Base-by-base conservation (phyloP, 2,797 vertebrate species). In the Pantherophis alleghaniensis region DNA sequence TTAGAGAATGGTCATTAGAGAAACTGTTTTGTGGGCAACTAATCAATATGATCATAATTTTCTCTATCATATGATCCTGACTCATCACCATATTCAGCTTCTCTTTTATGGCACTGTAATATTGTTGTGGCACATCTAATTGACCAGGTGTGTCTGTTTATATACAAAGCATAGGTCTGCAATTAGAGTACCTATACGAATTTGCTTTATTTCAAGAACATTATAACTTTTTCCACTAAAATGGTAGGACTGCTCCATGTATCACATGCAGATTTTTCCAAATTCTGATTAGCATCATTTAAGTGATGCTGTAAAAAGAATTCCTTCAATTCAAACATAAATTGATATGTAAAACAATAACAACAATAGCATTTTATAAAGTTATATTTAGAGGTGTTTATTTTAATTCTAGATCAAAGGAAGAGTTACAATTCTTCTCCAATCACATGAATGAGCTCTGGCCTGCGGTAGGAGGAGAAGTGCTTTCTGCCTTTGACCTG, bases 381-480 rank as follows among this genome's bases (percentile, higher is more conserved):
- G 14, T 32, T 69, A 32, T 74, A 74, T 74, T 66, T 2, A 74
- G 14, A 32, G 1, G 2, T 74, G n/a, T 37, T 74, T 37, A 18
- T 37, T 74, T 74, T n/a, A 90, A 74, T 37, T 74, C 16, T 90
- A 90, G 99, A 96, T 98, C 98, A 2, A 98, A 99, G 66, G 98
- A 97, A 24, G 98, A 98, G 96, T 98, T 97, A 96, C 26, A 98
- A 74, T 98, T 87, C 92, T 99, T 99, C 93, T 98, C 98, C 98
- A 96, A 97, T 26, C 96, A 97, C 4, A 98, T 99, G 98, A 98
- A 98, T 96, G 98, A 98, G 0, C 94, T 98, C 53, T 99, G 98
- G 99, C 98, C 98, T 91, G 95, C 98, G 88, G 97, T 98, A 24
- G 98, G 98, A 2, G 96, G 94, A 91, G 96, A 97, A 2, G 97